Conservation (phyloP, 2,113 vertebrate species). For the Macquaria australasica region DNA sequence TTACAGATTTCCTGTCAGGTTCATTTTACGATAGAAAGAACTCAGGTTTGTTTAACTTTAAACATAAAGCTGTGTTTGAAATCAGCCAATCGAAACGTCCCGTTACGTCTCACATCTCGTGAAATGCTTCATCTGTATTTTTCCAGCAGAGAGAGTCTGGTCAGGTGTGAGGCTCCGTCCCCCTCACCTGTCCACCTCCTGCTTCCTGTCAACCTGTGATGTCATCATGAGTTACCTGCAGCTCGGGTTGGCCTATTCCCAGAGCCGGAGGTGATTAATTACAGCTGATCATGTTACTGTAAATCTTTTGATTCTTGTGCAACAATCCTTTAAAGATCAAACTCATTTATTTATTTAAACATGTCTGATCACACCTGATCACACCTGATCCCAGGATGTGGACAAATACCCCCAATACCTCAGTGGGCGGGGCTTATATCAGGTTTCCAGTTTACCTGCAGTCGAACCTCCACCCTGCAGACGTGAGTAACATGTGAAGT, state of each 20-base stretch:
- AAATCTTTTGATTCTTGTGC: background rate
- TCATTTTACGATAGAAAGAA: too few relatives aligned
- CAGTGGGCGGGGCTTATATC: background rate
- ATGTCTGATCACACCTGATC: background rate
- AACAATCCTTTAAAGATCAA: background rate
- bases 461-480: too few relatives aligned
- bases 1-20: too few relatives aligned
- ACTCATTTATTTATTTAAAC: too few relatives aligned
- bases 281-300: background rate
- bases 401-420: background rate
- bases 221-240: background rate
- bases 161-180: background rate
- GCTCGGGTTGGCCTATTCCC: background rate
- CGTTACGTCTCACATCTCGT: too few relatives aligned
- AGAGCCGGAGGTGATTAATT: background rate
- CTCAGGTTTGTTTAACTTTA: too few relatives aligned
- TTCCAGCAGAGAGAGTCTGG: too few relatives aligned
- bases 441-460: background rate
- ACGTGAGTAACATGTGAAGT: too few relatives aligned
- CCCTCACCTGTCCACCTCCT: background rate
- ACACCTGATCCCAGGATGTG: background rate
- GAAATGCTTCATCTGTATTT: too few relatives aligned
- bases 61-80: too few relatives aligned
- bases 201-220: background rate
- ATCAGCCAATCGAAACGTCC: too few relatives aligned